Evolutionary conservation across 2,888 invertebrate species (phyloP), one percentile per base, ranked within the genome.

Genomic region (Campopleginae sp.): DNA sequence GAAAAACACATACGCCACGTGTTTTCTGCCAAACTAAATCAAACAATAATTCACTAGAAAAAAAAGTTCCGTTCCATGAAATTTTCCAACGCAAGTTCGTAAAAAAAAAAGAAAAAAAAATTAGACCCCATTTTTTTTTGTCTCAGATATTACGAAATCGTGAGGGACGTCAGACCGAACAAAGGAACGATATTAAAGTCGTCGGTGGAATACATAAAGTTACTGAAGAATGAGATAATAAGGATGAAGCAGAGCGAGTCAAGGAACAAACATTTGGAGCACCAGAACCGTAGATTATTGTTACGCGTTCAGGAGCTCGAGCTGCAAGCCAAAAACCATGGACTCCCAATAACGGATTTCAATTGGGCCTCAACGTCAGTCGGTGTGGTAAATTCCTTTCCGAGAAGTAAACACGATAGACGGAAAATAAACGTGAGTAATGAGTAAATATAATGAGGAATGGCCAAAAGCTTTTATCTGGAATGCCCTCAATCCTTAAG

Each of bases 111-210:
- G n/a, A 72, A 48, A 19, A 23, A 10, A 54, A 65, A 48, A 19
- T 14, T 14, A 71, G 42, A 44, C 27, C 61, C 8, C 72, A n/a
- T n/a, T 27, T 74, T n/a, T 46, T 65, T 48, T 54, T n/a, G 44
- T 42, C 82, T 72, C 90, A 95, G 95, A 77, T 98, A 98, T 94
- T 98, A 97, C 94, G 98, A 98, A 90, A 97, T 98, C 68, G 97
- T 98, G 4, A 95, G 98, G 46, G 98, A 98, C 94, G 97, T 98
- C 61, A 95, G 98, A 44, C 98, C 98, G 17, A 98, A 98, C 94
- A 98, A 98, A 93, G 99, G 99, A 17, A 98, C 99, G 1, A 99
- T 99, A 88, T 95, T 99, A n/a, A 99, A 98, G 94, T 99, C 99
- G 54, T 98, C 98, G 10, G 99, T 99, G 78, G 99, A 99, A 94